These are phyloP conservation scores for Stegana nigrithorax DNA, from an alignment of 2,888 invertebrate species.

Conservation along the genomic window DNA sequence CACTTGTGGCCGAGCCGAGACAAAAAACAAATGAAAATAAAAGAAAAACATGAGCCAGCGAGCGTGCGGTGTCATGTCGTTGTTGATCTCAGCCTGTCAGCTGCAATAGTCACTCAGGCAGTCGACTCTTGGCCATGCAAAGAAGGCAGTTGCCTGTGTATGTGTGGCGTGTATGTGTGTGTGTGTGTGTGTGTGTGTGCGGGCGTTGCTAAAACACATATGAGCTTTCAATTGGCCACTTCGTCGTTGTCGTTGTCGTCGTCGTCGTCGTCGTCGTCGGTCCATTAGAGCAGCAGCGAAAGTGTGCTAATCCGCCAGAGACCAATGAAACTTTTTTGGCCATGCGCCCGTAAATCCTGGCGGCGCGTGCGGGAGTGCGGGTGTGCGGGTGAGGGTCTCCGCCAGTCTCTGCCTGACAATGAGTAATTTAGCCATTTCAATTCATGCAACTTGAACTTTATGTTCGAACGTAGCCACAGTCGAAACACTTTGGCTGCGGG, in stretches of 20 bases:
- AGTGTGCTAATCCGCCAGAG: constrained; percentile 7
- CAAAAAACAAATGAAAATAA: no score
- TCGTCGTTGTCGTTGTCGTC: background rate
- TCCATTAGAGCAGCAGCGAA: background rate
- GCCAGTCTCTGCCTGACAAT: constrained; percentile 47
- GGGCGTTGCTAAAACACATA: background rate
- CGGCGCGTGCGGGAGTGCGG: no score
- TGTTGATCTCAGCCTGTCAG: no score
- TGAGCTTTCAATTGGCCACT: background rate
- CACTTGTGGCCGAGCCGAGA: no score
- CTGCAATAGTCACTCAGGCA: background rate
- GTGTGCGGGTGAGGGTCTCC: no score
- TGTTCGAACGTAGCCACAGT: constrained; percentile 49
- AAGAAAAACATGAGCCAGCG: no score
- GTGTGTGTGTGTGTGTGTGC: background rate
- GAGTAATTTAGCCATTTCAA: constrained; percentile 60
- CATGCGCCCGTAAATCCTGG: constrained; percentile 6
- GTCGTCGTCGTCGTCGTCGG: background rate
- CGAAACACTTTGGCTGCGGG: constrained; percentile 30
- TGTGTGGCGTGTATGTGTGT: background rate
- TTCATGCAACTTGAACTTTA: constrained; percentile 43
- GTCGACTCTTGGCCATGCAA: background rate
- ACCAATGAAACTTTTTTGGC: background rate
- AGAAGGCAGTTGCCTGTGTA: background rate
- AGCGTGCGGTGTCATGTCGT: no score